These are phyloP conservation scores for Nomada fucata DNA, from an alignment of 2,888 invertebrate genomes.

Conservation along the genomic window DNA sequence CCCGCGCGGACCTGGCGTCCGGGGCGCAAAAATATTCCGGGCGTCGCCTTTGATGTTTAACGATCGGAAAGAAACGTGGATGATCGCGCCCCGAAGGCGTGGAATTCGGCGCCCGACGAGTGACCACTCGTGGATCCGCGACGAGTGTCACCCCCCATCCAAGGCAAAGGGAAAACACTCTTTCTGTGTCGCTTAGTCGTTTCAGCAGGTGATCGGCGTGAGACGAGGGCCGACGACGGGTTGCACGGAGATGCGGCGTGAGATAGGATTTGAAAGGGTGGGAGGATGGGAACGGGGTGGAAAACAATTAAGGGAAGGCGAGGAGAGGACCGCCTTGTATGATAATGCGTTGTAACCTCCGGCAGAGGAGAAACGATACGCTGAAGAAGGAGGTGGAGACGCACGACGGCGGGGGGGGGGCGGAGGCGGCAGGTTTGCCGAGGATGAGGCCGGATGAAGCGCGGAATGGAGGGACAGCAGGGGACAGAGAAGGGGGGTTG, in stretches of 20 bases:
- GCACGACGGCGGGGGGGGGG: slow-evolving; percentile 39
- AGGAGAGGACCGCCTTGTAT: slow-evolving; percentile 79
- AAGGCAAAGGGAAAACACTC: slow-evolving; percentile 62
- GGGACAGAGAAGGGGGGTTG: slow-evolving; percentile 60
- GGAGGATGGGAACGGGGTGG: slow-evolving; percentile 51
- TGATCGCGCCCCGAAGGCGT: slow-evolving; percentile 51
- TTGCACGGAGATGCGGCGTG: slow-evolving; percentile 8
- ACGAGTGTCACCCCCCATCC: slow-evolving; percentile 33
- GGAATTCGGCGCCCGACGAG: slow-evolving; percentile 68
- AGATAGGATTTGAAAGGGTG: background rate
- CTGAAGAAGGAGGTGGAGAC: slow-evolving; percentile 74
- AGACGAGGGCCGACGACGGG: slow-evolving; percentile 37
- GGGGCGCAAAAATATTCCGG: slow-evolving; percentile 54
- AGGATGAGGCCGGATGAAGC: slow-evolving; percentile 45
- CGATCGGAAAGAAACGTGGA: slow-evolving; percentile 33
- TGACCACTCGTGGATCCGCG: slow-evolving; percentile 69
- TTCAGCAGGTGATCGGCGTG: slow-evolving; percentile 61
- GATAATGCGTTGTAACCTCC: slow-evolving; percentile 81
- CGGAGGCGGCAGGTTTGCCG: slow-evolving; percentile 47
- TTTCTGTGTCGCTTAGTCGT: slow-evolving; percentile 58
- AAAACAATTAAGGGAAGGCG: slow-evolving; percentile 78
- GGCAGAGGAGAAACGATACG: slow-evolving; percentile 73
- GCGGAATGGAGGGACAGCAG: slow-evolving; percentile 44
- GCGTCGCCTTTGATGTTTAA: slow-evolving; percentile 63
- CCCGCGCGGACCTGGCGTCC: slow-evolving; percentile 32